Base-by-base conservation (phyloP, 37 sponge, comb jelly and placozoan genomes). In the Chondrilla cf. caribensis region DNA sequence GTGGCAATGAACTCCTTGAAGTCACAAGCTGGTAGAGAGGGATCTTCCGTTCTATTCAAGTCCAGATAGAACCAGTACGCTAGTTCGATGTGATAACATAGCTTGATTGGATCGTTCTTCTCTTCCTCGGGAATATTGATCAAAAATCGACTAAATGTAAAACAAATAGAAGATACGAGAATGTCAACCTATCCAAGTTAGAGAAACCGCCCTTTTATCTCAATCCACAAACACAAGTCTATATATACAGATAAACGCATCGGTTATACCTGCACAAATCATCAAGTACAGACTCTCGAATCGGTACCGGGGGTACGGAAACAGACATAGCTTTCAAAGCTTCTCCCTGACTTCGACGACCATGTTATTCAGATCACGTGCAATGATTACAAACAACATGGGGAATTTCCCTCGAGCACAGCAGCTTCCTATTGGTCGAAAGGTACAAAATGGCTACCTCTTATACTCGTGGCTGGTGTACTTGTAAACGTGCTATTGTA, bases 31-130 rank as follows among this genome's bases (percentile, higher is more conserved):
- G 94, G 94, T 15, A 94, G 80, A 42, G 90, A 38, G 39, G 80
- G 70, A 51, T 90, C 86, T 35, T 95, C 90, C 44, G 90, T 81
- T 18, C 90, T 79, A 33, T 84, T 29, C 24, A 92, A 73, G 84
- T 95, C 96, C 51, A 95, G 71, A 60, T 95, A 95, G 79, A 82
- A 92, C 96, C 96, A 95, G 84, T 95, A 78, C 17, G 96, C 96
- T 40, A 90, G 76, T 82, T 95, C 96, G 41, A 95, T 82, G 37
- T 95, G 94, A 31, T 81, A 78, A 77, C 88, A 92, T 55, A 95
- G 60, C 83, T 86, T 86, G 26, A 92, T 73, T 25, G 81, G 75
- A 37, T 95, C 94, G 4, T 81, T 58, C 57, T 85, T 86, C 55
- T 92, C 94, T 25, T 95, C 93, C 14, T 81, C 77, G 8, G 87